Conservation (phyloP, 2,888 invertebrate species). For the Lithosia quadra region DNA sequence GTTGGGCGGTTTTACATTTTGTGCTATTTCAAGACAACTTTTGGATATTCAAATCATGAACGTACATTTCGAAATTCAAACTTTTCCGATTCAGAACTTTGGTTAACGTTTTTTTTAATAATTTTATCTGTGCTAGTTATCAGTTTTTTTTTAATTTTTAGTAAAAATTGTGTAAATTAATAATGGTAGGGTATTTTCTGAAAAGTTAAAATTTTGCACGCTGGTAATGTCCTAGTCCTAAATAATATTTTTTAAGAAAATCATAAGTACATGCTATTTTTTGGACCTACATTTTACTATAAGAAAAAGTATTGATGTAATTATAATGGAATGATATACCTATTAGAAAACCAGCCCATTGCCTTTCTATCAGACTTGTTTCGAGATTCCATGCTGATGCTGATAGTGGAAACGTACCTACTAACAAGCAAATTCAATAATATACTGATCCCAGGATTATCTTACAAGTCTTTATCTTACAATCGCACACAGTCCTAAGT, state of each 20-base stretch:
- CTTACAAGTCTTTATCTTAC: background rate
- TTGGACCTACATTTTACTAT: background rate
- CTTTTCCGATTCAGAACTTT: background rate
- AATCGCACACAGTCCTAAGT: background rate
- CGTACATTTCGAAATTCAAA: background rate
- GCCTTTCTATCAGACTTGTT: background rate
- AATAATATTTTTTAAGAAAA: no score
- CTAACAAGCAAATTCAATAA: background rate
- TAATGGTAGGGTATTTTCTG: no score
- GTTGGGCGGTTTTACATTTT: constrained; percentile 1
- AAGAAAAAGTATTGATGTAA: background rate
- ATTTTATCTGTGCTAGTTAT: no score
- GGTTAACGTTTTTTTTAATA: background rate
- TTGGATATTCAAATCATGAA: background rate
- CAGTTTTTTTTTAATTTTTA: background rate
- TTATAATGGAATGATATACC: background rate
- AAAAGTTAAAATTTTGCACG: no score
- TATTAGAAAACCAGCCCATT: background rate
- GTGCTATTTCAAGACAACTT: background rate
- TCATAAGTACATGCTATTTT: no score
- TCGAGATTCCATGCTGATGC: background rate
- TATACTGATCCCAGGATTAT: background rate
- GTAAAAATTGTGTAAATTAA: no score
- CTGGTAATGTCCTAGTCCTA: no score
- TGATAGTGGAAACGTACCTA: background rate